A percentile compares a stretch with the other conserved stretches of the same genome.
phyloP scores from a whole-genome alignment of 2,113 vertebrate species.

The Benthochromis sp. region DNA sequence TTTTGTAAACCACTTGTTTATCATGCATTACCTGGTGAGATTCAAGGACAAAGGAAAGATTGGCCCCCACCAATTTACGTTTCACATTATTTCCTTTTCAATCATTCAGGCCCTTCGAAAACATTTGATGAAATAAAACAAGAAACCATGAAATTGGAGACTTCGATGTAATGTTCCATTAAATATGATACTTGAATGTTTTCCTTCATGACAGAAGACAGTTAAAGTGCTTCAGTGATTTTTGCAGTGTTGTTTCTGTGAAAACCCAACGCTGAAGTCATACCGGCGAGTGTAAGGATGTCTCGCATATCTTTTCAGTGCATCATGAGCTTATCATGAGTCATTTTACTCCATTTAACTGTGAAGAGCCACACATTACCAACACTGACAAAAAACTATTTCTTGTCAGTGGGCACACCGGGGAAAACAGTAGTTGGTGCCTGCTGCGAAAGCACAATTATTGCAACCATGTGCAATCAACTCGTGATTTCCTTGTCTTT shows the following conservation, averaged over 20 bases:
- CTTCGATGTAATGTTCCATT: not conserved
- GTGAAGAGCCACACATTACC: not conserved
- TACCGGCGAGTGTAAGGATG: not conserved
- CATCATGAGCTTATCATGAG: not conserved
- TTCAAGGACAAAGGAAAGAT: not conserved
- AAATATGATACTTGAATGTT: not conserved
- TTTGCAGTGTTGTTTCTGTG: not conserved
- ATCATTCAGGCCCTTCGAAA: not conserved
- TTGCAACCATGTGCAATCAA: not conserved
- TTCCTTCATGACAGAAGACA: not conserved
- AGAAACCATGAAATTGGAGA: not conserved
- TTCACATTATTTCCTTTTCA: not conserved
- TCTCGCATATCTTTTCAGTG: not conserved
- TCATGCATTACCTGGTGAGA: not conserved
- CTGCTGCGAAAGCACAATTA: rapidly evolving
- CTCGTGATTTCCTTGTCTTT: not conserved
- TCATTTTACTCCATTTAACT: not conserved
- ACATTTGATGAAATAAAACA: not conserved
- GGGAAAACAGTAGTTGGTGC: rapidly evolving
- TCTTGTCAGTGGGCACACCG: not conserved
- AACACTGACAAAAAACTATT: not conserved
- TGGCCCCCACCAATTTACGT: not conserved
- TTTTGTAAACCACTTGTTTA: not conserved
- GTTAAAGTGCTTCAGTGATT: not conserved
- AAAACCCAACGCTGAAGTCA: not conserved